These are phyloP conservation scores for Archilochus colubris DNA, from an alignment of 2,113 vertebrate species.

Conservation along the genomic window DNA sequence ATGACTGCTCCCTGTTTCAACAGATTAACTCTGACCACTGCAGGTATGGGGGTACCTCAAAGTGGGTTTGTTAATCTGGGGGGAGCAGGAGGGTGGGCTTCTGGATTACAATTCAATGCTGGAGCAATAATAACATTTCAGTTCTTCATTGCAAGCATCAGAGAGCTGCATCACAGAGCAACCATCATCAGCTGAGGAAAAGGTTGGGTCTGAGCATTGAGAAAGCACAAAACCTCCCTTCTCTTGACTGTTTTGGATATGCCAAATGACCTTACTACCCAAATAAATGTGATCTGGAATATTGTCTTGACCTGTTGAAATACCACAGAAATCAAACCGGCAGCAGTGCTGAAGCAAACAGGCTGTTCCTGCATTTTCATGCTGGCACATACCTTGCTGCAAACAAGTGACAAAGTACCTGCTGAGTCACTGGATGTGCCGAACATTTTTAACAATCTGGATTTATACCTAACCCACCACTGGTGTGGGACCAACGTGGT, in stretches of 20 bases:
- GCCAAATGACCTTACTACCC: not conserved
- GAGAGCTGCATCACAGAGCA: not conserved
- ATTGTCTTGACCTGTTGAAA: not conserved
- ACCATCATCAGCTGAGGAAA: not conserved
- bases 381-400: not conserved
- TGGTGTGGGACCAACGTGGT: rapidly evolving
- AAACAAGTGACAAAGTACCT: not conserved
- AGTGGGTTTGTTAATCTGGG: rapidly evolving
- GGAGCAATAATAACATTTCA: not conserved
- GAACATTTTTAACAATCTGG: not conserved
- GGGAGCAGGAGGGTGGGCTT: not conserved
- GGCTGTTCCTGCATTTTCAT: not conserved
- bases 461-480: not conserved
- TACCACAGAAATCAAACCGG: not conserved
- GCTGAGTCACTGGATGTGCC: conserved; percentile 38
- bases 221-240: not conserved
- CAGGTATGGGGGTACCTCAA: not conserved
- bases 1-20: not conserved
- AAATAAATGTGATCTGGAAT: not conserved
- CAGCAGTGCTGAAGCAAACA: not conserved
- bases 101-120: not conserved
- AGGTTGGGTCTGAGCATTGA: not conserved
- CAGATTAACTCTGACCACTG: not conserved
- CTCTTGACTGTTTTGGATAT: not conserved
- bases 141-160: not conserved